Base-by-base conservation (phyloP, 2,797 vertebrate genomes). In the Takifugu ocellatus region DNA sequence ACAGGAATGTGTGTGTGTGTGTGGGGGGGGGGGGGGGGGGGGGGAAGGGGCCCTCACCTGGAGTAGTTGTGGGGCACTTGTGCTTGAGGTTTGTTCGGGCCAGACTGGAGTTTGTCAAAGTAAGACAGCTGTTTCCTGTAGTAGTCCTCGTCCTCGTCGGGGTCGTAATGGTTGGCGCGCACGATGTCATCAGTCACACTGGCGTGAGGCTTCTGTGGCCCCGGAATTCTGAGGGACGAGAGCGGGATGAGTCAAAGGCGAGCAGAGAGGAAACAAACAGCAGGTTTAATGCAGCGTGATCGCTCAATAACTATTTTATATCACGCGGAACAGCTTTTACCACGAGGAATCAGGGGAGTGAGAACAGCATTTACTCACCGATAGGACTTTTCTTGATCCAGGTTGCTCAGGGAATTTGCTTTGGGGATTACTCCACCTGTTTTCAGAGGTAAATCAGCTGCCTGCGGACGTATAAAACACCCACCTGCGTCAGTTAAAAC, bases 71-170 rank as follows among this genome's bases (percentile, higher is more conserved):
- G 93, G 31, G 84, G 86, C 15, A 92, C 72, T 82, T 94, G 95
- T 68, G 86, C 93, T 83, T 89, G 88, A 61, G 79, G 56, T 66
- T 98, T 98, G 60, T 72, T 90, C 21, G 92, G 68, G 25, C 87
- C 85, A 0, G 65, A 1, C 56, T 89, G 88, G 46, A 90, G 77
- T 44, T 94, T 92, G 76, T 98, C 95, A 21, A 99, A 98, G 83
- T 94, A 98, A 0, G 97, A 98, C 68, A 98, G 92, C 89, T 99
- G 97, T 66, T 99, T 98, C 51, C 94, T 92, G 72, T 98, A 99
- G 72, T 97, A 98, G 48, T 99, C 96, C 64, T 98, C 96, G 12
- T 99, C 97, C 51, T 98, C 96, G 31, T 99, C 95, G 0, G 95
- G 95, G 64, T 98, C 89, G 0, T 96, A 96, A 63, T 96, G 93